Conservation (phyloP, 64 coral and sea anemone genomes). For the Cladopsammia gracilis region DNA sequence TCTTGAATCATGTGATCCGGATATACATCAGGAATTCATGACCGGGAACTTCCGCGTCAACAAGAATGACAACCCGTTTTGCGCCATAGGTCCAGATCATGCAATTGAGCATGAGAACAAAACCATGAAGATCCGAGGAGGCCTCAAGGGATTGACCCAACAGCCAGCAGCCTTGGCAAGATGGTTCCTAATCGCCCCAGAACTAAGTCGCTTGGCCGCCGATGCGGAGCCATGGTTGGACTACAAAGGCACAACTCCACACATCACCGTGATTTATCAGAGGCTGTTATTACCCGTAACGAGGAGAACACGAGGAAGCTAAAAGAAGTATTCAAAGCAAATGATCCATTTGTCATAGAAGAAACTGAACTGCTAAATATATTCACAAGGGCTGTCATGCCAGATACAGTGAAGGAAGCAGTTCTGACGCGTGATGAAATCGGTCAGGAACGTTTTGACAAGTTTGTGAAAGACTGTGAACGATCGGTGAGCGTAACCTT, state of each 20-base stretch:
- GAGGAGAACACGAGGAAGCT: slow-evolving; percentile 37
- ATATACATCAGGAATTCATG: slow-evolving; percentile 38
- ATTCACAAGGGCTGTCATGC: slow-evolving; percentile 57
- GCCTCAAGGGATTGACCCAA: slow-evolving; percentile 60
- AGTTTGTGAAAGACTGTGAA: slow-evolving; percentile 38
- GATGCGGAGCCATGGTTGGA: slow-evolving; percentile 7
- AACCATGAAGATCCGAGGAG: slow-evolving; percentile 64
- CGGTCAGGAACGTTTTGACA: slow-evolving; percentile 22
- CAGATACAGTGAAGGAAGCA: not conserved
- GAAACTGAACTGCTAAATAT: slow-evolving; percentile 24
- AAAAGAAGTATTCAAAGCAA: slow-evolving; percentile 29
- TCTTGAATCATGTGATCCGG: slow-evolving; percentile 23
- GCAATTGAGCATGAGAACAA: slow-evolving; percentile 72
- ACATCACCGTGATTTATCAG: slow-evolving; percentile 45
- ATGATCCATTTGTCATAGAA: slow-evolving; percentile 14
- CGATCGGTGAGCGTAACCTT: not conserved
- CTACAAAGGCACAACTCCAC: not conserved
- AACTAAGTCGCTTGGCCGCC: slow-evolving; percentile 35
- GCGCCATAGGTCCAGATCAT: slow-evolving; percentile 57
- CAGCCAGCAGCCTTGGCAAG: slow-evolving; percentile 54
- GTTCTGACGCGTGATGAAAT: slow-evolving; percentile 7
- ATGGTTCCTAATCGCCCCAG: slow-evolving; percentile 57
- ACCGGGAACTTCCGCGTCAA: slow-evolving; percentile 51
- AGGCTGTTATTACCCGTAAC: not conserved
- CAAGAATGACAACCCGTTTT: slow-evolving; percentile 74